phyloP scores from a whole-genome alignment of 2,888 invertebrate species.

The Sisyra nigra region DNA sequence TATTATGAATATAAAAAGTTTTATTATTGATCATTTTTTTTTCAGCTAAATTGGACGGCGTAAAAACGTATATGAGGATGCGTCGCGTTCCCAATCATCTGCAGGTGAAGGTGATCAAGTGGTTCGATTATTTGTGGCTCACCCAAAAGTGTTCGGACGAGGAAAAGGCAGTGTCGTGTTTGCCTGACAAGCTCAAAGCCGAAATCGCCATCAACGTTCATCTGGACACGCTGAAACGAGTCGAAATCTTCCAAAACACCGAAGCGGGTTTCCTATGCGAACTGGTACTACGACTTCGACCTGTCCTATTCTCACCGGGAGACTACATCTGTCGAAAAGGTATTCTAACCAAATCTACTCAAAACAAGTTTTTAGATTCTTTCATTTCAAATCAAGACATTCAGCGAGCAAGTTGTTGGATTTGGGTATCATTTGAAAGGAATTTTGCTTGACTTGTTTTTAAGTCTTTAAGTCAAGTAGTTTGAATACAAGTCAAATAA shows the following conservation, averaged over 20 bases:
- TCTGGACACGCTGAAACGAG: conserved; percentile 90
- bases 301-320: conserved; percentile 94
- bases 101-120: conserved; percentile 95
- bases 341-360: conserved; percentile 27
- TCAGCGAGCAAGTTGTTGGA: too few relatives aligned
- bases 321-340: conserved; percentile 99
- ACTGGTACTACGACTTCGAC: conserved; percentile 82
- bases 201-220: conserved; percentile 99
- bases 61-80: conserved; percentile 98
- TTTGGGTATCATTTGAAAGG: too few relatives aligned
- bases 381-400: too few relatives aligned
- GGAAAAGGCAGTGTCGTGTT: conserved; percentile 86
- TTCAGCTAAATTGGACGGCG: conserved; percentile 93
- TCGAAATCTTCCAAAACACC: conserved; percentile 98
- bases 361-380: too few relatives aligned
- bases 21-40: too few relatives aligned
- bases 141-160: conserved; percentile 98
- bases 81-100: conserved; percentile 86
- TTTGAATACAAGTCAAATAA: too few relatives aligned
- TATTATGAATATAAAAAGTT: too few relatives aligned
- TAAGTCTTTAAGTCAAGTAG: too few relatives aligned
- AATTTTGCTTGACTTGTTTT: too few relatives aligned
- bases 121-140: conserved; percentile 99
- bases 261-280: conserved; percentile 98
- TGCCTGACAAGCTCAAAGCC: conserved; percentile 95